phyloP scores from a whole-genome alignment of 2,113 vertebrate species.

The Rallus limicola region DNA sequence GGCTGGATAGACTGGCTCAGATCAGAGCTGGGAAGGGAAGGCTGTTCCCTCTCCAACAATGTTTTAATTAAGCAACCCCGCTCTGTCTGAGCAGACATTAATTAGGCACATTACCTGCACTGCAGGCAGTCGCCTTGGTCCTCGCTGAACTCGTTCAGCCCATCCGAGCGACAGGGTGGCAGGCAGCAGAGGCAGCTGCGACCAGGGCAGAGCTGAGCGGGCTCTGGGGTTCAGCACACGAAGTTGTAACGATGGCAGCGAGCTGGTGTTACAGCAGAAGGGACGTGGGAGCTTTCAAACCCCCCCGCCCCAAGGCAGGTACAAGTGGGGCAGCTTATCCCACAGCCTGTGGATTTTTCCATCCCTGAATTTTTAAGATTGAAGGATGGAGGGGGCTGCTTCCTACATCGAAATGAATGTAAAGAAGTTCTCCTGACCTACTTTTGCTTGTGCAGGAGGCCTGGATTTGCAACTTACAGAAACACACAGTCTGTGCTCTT shows the following conservation, averaged over 20 bases:
- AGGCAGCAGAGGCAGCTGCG: background rate
- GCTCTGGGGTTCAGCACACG: background rate
- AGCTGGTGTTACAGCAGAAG: background rate
- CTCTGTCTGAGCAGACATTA: conserved; percentile 5
- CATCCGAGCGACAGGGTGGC: background rate
- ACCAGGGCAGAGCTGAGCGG: background rate
- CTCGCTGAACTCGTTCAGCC: background rate
- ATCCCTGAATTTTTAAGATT: background rate
- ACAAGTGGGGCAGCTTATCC: fast-evolving
- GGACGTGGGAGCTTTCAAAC: background rate
- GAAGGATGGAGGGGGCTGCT: background rate
- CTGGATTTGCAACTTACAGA: background rate
- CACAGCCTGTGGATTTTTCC: background rate
- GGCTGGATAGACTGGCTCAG: conserved; percentile 51
- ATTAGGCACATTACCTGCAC: background rate
- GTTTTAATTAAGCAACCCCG: conserved; percentile 4
- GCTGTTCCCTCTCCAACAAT: background rate
- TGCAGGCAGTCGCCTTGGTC: background rate
- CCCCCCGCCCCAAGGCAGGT: background rate
- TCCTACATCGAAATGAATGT: fast-evolving
- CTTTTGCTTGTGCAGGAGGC: background rate
- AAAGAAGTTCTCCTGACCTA: background rate
- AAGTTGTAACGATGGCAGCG: fast-evolving
- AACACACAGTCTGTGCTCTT: fast-evolving
- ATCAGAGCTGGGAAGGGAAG: conserved; percentile 55